Evolutionary conservation across 2,888 invertebrate genomes (phyloP), one percentile per base, ranked within the genome.

Genomic region (Tubulanus polymorphus): DNA sequence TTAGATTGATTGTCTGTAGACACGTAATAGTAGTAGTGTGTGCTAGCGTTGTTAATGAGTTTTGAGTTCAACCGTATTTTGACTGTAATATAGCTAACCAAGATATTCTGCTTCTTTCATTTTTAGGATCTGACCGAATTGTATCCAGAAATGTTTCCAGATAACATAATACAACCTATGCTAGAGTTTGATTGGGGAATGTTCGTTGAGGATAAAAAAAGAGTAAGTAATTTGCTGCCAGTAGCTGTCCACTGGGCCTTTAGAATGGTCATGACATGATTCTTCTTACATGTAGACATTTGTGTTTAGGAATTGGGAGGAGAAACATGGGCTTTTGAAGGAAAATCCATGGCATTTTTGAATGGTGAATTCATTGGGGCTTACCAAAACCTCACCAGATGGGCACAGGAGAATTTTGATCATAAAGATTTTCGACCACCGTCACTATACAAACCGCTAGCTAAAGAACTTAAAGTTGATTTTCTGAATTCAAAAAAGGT

Each of bases 121-220:
- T 63, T 69, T 18, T 56, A 79, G 79, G 76, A 78, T 57, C 58
- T 79, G 20, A 47, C 59, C 53, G 68, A 64, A 37, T 70, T 65
- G 55, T 46, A 64, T 53, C 66, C 71, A 41, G 53, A 59, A 18
- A 49, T 60, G 15, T 73, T 74, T 57, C 48, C 60, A 25, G 53
- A 60, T 15, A 72, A 75, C 47, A 55, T 64, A 18, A 65, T 74
- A 25, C 60, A 64, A 35, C 72, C 72, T 10, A 71, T 77, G 73
- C 63, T 79, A 35, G 76, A 79, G 53, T 75, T 76, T 68, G 74
- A 78, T 47, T 79, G 79, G 79, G 69, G 75, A 50, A 54, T 72
- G 3, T 78, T 68, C 57, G 71, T 77, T 51, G 72, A 73, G 26
- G 67, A 65, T 12, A 73, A 78, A 61, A 72, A 66, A 60, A 72